phyloP scores from a whole-genome alignment of 2,888 invertebrate species.

The Agrotis exclamationis region DNA sequence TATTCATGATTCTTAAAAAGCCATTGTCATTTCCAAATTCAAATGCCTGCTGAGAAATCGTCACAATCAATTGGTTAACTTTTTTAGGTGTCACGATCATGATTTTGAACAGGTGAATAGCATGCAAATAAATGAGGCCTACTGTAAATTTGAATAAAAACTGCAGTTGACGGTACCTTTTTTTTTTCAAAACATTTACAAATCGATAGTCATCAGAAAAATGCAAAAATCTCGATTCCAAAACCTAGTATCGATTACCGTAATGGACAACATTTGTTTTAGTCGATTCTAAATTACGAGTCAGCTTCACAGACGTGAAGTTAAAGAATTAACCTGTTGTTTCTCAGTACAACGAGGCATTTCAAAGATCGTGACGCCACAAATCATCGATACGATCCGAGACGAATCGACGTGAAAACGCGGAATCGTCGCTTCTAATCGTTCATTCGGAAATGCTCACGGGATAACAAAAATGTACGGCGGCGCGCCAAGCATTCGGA shows the following conservation, averaged over 20 bases:
- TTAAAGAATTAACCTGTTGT: slow-evolving; percentile 70
- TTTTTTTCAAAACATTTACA: slow-evolving; percentile 31
- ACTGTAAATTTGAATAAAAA: slow-evolving; percentile 44
- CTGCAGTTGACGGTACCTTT: not conserved
- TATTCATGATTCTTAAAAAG: slow-evolving; percentile 37
- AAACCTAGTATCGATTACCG: slow-evolving; percentile 39
- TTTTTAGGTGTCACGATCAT: slow-evolving; percentile 58
- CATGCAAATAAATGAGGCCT: slow-evolving; percentile 49
- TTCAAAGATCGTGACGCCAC: slow-evolving; percentile 80
- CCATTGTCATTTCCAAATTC: slow-evolving; percentile 46
- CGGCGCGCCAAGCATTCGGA: slow-evolving; percentile 81
- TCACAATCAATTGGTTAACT: slow-evolving; percentile 31
- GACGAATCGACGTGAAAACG: slow-evolving; percentile 83
- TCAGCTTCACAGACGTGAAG: slow-evolving; percentile 56
- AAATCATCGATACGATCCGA: slow-evolving; percentile 81
- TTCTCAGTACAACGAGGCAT: slow-evolving; percentile 73
- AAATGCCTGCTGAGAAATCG: slow-evolving; percentile 37
- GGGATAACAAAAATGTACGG: slow-evolving; percentile 78
- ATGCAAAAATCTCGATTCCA: slow-evolving; percentile 19
- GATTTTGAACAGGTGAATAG: slow-evolving; percentile 55
- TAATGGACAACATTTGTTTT: slow-evolving; percentile 57
- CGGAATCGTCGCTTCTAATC: slow-evolving; percentile 77
- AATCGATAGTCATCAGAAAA: slow-evolving; percentile 33
- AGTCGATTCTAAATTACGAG: slow-evolving; percentile 53
- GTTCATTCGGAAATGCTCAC: slow-evolving; percentile 74